These are phyloP conservation scores for Daphoenositta chrysoptera DNA, from an alignment of 2,113 vertebrate species.

Conservation along the genomic window DNA sequence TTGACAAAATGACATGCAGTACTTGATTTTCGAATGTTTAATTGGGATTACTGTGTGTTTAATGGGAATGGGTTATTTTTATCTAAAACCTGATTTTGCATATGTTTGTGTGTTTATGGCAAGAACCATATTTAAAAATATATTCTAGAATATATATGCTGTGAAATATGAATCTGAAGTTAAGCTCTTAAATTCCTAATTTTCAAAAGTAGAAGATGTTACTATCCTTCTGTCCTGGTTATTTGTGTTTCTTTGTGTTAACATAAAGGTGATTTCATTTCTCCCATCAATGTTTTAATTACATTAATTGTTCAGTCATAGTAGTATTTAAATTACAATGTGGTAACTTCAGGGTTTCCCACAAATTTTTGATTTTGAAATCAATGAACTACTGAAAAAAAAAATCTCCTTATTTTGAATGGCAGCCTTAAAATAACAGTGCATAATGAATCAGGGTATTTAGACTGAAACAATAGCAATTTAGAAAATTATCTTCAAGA, in stretches of 20 bases:
- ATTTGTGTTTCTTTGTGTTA: background rate
- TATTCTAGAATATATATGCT: background rate
- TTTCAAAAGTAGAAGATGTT: background rate
- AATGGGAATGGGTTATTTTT: background rate
- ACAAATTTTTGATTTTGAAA: background rate
- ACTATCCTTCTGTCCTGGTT: background rate
- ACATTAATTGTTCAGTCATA: background rate
- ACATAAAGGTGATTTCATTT: background rate
- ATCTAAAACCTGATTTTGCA: background rate
- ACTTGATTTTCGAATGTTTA: background rate
- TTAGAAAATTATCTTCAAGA: background rate
- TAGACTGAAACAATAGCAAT: background rate
- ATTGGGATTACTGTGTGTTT: background rate
- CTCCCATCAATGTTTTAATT: accelerated
- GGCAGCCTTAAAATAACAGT: background rate
- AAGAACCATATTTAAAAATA: background rate
- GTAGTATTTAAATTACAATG: background rate
- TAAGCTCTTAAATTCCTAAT: background rate
- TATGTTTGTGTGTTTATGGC: background rate
- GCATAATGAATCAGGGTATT: background rate
- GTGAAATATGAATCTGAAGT: background rate
- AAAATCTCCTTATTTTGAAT: background rate
- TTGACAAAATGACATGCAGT: background rate
- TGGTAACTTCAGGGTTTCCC: background rate
- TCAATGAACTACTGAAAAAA: background rate